Evolutionary conservation across 2,113 vertebrate genomes (phyloP).

Genomic region (Jacana jacana): DNA sequence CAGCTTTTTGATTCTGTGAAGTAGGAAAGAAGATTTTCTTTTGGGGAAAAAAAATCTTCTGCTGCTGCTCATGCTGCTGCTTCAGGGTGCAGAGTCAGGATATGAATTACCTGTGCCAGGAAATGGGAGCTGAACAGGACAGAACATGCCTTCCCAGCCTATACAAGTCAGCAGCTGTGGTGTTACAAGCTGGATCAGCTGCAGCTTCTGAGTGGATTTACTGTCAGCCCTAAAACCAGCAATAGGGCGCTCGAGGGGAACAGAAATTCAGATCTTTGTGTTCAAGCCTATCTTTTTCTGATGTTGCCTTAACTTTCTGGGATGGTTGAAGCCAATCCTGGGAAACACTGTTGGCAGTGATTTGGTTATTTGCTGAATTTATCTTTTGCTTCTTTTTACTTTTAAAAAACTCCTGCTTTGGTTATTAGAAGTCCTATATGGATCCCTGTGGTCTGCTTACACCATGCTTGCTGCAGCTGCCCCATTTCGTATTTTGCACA

Average conservation of each 20-base stretch:
- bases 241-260: not conserved
- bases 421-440: not conserved
- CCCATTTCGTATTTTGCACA: not conserved
- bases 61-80: not conserved
- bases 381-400: not conserved
- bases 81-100: not conserved
- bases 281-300: not conserved
- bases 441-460: not conserved
- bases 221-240: not conserved
- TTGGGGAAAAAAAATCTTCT: not conserved
- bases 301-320: not conserved
- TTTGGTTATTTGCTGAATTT: not conserved
- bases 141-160: not conserved
- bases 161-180: not conserved
- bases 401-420: not conserved
- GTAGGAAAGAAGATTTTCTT: not conserved
- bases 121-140: not conserved
- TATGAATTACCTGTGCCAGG: not conserved
- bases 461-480: not conserved
- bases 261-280: not conserved
- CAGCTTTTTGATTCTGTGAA: not conserved
- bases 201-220: not conserved
- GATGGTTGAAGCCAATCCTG: not conserved
- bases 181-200: not conserved
- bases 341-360: not conserved